Base-by-base conservation (phyloP, 2,113 vertebrate species). In the Protomyctophum bolini region DNA sequence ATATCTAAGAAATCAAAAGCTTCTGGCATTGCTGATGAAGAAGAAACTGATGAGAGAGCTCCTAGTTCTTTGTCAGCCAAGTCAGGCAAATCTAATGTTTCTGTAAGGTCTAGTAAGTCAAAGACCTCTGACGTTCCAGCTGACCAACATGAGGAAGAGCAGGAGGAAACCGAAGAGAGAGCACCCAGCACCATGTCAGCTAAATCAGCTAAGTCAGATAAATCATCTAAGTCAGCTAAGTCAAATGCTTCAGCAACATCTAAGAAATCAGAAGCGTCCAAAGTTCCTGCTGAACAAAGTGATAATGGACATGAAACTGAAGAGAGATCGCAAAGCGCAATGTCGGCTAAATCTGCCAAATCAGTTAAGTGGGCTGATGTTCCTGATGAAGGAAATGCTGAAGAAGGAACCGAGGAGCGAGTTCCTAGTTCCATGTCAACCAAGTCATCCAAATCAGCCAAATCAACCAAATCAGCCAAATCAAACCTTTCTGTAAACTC, bases 201-300 rank as follows among this genome's bases (percentile, higher is more conserved):
- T 7, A 81, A 66, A 69, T 21, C 54, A 65, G 58, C 60, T n/a
- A 81, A 66, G 66, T 21, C 54, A 65, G 58, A 58, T n/a, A 29
- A 74, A 75, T 89, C 87, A 15, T 55, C 58, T 7, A 68, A 33
- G 14, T 74, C 87, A 28, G 57, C 58, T 6, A 68, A 33, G 14
- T 74, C 58, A 57, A 70, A 76, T 86, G 68, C 70, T 58, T 74
- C 75, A 62, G 88, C 83, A 11, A 88, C 70, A 72, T 79, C 79
- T 6, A 82, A 66, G 5, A 79, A 41, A 8, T 75, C 79, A 4
- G 66, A 11, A 10, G 80, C 82, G 8, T 51, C 59, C 8, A 81
- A 87, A 29, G 77, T 9, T 57, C 61, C 74, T 59, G 45, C 10
- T 62, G 83, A 85, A 2, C 11, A 58, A 55, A 72, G 51, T 14